These are phyloP conservation scores for Trogon surrucura DNA, from an alignment of 2,113 vertebrate genomes.

Conservation along the genomic window DNA sequence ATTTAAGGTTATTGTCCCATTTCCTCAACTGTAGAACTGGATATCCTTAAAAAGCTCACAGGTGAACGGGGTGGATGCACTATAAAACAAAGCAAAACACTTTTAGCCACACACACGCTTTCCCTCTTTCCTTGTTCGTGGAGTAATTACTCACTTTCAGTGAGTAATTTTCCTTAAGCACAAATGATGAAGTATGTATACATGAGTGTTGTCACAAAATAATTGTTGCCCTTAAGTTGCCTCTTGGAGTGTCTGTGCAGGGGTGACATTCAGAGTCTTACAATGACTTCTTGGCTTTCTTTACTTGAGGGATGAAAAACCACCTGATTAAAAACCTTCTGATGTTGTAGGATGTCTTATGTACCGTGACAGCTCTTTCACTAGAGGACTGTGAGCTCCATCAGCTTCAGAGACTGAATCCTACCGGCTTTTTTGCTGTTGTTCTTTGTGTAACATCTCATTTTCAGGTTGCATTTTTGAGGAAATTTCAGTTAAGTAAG, in stretches of 20 bases:
- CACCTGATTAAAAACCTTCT: not conserved
- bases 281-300: not conserved
- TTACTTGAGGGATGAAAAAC: not conserved
- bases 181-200: not conserved
- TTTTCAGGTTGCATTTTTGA: not conserved
- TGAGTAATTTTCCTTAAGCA: not conserved
- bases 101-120: not conserved
- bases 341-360: not conserved
- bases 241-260: fast-evolving
- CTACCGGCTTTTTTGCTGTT: not conserved
- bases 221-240: not conserved
- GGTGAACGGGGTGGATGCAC: not conserved
- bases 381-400: not conserved
- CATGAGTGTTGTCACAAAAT: not conserved
- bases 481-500: not conserved
- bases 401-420: not conserved
- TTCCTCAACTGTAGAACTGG: not conserved
- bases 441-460: not conserved
- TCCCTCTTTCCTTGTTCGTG: not conserved
- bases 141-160: not conserved
- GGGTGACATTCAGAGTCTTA: not conserved
- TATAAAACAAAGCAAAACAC: not conserved
- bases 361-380: not conserved
- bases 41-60: not conserved
- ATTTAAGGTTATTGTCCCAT: not conserved